Evolutionary conservation across 2,888 invertebrate genomes (phyloP), one percentile per base, ranked within the genome.

Genomic region (Diarsia rubi): DNA sequence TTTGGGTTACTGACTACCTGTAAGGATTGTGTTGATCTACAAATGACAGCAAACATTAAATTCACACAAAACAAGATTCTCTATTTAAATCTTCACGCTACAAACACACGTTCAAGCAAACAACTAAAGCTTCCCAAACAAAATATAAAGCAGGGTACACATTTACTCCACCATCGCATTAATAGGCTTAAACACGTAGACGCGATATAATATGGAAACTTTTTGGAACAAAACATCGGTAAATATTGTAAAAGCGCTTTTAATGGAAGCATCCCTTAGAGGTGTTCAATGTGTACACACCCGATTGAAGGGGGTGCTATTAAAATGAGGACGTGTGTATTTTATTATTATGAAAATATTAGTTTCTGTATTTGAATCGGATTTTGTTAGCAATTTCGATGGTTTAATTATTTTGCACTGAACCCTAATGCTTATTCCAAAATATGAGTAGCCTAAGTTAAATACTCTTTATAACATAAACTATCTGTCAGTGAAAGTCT

Each of bases 181-280:
- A 81, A 79, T 57, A 83, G 63, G 84, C 69, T 73, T 69, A 73
- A 83, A 68, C 60, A 83, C 57, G 57, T 81, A 81, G 65, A 52
- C 45, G 65, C 62, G 68, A 52, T 64, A 79, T 47, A 59, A 59
- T 71, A 67, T 60, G 54, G 52, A 81, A 84, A 82, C 62, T 73
- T 74, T 81, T 84, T 66, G 49, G 45, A 77, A 75, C 68, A 82
- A 75, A 81, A 72, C 62, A 60, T 60, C 64, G 19, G 85, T 77
- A 72, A 76, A 82, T 72, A 84, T 82, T 76, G 71, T 71, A 54
- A 60, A 74, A 84, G 54, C 75, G 19, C 49, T 84, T 74, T 68
- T 64, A 73, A 74, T 80, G 54, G 59, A 45, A 49, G 47, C 66
- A 52, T 59, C 49, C 65, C 65, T 62, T 62, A 66, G 64, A 84